Evolutionary conservation across 2,888 invertebrate genomes (phyloP).

Genomic region (Furcula furcula): DNA sequence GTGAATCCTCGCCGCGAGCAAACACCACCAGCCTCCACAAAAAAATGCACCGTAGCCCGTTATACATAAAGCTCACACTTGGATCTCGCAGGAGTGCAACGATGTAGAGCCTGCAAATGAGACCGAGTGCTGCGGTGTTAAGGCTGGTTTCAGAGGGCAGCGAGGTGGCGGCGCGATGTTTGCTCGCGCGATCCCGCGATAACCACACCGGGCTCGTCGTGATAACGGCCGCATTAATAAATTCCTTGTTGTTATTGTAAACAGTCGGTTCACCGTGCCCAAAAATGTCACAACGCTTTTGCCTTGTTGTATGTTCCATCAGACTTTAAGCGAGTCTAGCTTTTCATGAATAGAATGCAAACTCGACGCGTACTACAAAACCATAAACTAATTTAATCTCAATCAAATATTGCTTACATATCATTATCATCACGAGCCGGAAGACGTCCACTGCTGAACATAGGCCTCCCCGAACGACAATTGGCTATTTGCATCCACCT

Average conservation of each 20-base stretch:
- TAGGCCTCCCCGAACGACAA: too few species aligned
- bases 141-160: conserved; percentile 7
- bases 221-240: conserved; percentile 31
- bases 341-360: too few species aligned
- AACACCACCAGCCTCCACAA: conserved; percentile 9
- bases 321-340: too few species aligned
- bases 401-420: too few species aligned
- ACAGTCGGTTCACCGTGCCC: conserved; percentile 8
- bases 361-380: too few species aligned
- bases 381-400: too few species aligned
- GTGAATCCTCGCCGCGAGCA: conserved; percentile 4
- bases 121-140: conserved; percentile 5
- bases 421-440: too few species aligned
- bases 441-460: too few species aligned
- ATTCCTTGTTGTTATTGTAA: conserved; percentile 35
- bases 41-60: neutral
- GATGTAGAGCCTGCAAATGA: conserved; percentile 2
- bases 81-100: too few species aligned
- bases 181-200: conserved; percentile 40
- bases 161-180: conserved; percentile 33
- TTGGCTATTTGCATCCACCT: too few species aligned
- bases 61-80: too few species aligned
- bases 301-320: neutral
- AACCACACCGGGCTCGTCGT: conserved; percentile 35
- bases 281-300: neutral